phyloP scores from a whole-genome alignment of 2,888 invertebrate species.

The Hedychridium roseum region DNA sequence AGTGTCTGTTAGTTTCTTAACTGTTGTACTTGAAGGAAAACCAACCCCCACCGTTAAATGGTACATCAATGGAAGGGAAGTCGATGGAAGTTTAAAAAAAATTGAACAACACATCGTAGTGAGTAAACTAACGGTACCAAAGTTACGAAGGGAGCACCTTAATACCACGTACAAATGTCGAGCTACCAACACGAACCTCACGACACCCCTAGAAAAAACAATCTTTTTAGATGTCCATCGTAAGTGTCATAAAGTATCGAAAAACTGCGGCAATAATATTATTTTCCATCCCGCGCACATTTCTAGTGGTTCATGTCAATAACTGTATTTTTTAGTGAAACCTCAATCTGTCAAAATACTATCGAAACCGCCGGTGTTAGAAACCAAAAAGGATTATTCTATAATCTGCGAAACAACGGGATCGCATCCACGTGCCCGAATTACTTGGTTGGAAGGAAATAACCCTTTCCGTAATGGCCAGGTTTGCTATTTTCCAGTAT shows the following conservation, averaged over 20 bases:
- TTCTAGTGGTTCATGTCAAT: neutral
- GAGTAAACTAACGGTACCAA: conserved; percentile 79
- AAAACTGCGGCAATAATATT: conserved; percentile 11
- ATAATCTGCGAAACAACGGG: conserved; percentile 84
- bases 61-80: conserved; percentile 73
- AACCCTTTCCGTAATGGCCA: conserved; percentile 78
- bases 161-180: conserved; percentile 89
- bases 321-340: conserved; percentile 71
- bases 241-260: conserved; percentile 67
- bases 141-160: conserved; percentile 77
- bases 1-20: no score
- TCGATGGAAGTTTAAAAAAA: conserved; percentile 67
- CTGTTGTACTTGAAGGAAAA: conserved; percentile 70
- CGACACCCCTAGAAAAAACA: conserved; percentile 82
- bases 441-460: conserved; percentile 86
- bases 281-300: neutral
- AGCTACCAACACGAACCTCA: conserved; percentile 86
- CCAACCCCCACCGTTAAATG: conserved; percentile 87
- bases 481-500: conserved; percentile 63
- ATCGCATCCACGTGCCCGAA: conserved; percentile 84
- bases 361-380: conserved; percentile 79
- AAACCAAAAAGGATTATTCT: conserved; percentile 81
- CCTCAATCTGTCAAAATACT: conserved; percentile 81
- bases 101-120: conserved; percentile 80
- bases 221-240: conserved; percentile 84